phyloP scores from a whole-genome alignment of 2,797 vertebrate genomes.

The Schizopygopsis pylzovi region DNA sequence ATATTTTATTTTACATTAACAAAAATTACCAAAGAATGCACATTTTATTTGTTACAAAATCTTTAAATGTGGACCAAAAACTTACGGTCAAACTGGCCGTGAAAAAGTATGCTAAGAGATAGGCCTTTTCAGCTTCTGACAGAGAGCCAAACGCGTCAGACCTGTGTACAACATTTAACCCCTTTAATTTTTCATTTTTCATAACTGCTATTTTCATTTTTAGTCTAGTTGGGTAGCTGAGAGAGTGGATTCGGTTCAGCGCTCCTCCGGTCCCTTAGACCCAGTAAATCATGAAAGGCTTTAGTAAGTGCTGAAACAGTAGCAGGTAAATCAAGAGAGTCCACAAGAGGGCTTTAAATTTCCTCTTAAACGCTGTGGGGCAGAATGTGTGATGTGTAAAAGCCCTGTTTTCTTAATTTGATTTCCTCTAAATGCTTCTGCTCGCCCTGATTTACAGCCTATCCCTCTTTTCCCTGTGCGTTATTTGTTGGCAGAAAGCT shows the following conservation, averaged over 20 bases:
- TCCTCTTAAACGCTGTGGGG: constrained; percentile 69
- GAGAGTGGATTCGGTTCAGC: constrained; percentile 26
- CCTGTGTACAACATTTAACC: neutral
- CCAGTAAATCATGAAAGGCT: constrained; percentile 46
- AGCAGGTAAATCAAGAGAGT: constrained; percentile 57
- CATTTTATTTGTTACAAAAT: neutral
- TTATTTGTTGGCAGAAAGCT: constrained; percentile 94
- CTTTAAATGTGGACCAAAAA: neutral
- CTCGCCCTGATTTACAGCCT: constrained; percentile 74
- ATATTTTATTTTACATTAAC: neutral
- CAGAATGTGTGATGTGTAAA: constrained; percentile 72
- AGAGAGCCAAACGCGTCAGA: neutral
- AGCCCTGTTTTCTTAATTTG: constrained; percentile 81
- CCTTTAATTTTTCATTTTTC: constrained; percentile 1
- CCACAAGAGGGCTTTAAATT: constrained; percentile 70
- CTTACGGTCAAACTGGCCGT: neutral
- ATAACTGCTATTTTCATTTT: constrained; percentile 39
- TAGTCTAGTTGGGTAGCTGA: constrained; percentile 18
- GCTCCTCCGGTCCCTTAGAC: constrained; percentile 19
- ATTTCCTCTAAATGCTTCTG: constrained; percentile 76
- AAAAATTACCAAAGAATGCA: neutral
- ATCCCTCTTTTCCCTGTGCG: constrained; percentile 72
- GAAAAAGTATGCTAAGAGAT: neutral
- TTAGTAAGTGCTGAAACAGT: constrained; percentile 57
- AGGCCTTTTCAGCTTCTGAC: neutral